These are phyloP conservation scores for Liodrosophila aerea DNA, from an alignment of 2,888 invertebrate genomes.

Conservation along the genomic window DNA sequence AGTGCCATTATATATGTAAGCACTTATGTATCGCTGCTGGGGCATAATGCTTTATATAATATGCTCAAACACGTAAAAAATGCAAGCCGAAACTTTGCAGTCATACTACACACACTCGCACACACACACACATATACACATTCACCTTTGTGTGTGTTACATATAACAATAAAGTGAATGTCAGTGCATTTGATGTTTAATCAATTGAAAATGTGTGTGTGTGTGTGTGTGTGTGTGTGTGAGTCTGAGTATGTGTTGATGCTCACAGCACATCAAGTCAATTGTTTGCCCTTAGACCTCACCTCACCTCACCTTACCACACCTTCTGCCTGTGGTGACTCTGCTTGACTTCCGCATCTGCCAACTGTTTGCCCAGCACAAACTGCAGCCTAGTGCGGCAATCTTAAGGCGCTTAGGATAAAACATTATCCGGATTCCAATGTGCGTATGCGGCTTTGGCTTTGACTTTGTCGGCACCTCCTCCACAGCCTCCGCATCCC, in stretches of 20 bases:
- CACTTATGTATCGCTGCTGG: slow-evolving; percentile 46
- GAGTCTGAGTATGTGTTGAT: slow-evolving; percentile 4
- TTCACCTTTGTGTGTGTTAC: slow-evolving; percentile 11
- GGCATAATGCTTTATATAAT: slow-evolving; percentile 64
- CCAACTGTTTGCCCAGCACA: slow-evolving; percentile 58
- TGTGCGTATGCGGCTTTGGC: slow-evolving; percentile 63
- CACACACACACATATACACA: not conserved
- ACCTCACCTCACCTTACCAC: not conserved
- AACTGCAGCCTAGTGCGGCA: slow-evolving; percentile 58
- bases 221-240: slow-evolving; percentile 13
- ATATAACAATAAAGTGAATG: slow-evolving; percentile 32
- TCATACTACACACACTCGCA: not conserved
- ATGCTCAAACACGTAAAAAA: slow-evolving; percentile 67
- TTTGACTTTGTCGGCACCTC: slow-evolving; percentile 55
- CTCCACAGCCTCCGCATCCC: not conserved
- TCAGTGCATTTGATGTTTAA: slow-evolving; percentile 68
- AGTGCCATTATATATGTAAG: slow-evolving; percentile 27
- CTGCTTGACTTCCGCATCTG: slow-evolving; percentile 63
- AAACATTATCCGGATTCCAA: slow-evolving; percentile 77
- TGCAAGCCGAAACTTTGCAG: slow-evolving; percentile 50
- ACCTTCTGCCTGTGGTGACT: slow-evolving; percentile 6
- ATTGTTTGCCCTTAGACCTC: slow-evolving; percentile 41
- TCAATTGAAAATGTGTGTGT: slow-evolving; percentile 62
- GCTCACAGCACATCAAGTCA: slow-evolving; percentile 34
- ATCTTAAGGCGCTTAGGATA: slow-evolving; percentile 58